A percentile compares a stretch with the other conserved stretches of the same genome.
phyloP scores from a whole-genome alignment of 1,140 invertebrate genomes.

The Trichonephila inaurata region DNA sequence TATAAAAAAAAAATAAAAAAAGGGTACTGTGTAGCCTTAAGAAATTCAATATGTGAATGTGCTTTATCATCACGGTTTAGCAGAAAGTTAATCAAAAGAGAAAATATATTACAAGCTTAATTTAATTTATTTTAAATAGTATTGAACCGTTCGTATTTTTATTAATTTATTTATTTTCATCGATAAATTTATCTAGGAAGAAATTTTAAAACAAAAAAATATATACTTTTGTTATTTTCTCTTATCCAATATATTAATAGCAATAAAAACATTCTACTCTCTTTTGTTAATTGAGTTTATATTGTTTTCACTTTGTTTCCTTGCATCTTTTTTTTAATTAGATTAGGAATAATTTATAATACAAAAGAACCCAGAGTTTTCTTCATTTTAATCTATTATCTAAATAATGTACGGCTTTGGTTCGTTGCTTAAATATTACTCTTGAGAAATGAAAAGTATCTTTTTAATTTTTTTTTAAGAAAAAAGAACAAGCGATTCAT shows the following conservation, averaged over 20 bases:
- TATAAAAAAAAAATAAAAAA: no score
- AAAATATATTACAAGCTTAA: neutral
- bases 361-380: neutral
- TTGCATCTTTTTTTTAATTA: neutral
- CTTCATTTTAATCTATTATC: neutral
- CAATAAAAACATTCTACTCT: neutral
- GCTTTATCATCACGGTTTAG: no score
- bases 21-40: no score
- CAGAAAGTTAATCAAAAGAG: no score
- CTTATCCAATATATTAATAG: neutral
- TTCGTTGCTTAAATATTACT: neutral
- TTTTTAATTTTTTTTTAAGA: neutral
- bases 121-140: neutral
- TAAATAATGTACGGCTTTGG: neutral
- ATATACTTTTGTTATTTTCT: neutral
- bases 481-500: neutral
- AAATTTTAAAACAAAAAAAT: neutral
- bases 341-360: constrained; percentile 11
- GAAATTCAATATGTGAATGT: no score
- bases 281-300: neutral
- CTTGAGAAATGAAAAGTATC: neutral
- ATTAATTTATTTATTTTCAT: neutral
- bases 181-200: neutral
- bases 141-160: neutral
- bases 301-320: neutral